phyloP scores from a whole-genome alignment of 1,140 invertebrate genomes.

The Monomorium pharaonis region DNA sequence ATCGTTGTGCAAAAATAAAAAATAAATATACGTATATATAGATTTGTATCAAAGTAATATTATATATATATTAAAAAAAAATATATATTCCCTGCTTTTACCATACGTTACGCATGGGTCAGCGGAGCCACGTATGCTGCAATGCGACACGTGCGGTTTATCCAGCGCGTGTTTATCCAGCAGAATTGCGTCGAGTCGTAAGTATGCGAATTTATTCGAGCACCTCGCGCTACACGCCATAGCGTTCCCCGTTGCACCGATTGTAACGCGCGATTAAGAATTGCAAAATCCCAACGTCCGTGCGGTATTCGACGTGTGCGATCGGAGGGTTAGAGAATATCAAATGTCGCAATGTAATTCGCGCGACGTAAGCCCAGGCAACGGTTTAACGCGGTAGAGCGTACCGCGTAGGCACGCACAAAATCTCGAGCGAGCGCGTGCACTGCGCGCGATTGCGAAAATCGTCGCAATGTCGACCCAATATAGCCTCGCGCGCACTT shows the following conservation, averaged over 20 bases:
- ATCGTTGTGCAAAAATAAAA: no score
- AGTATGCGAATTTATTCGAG: conserved; percentile 30
- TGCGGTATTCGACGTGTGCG: not conserved
- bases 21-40: no score
- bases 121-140: not conserved
- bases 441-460: conserved; percentile 58
- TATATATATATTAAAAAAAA: no score
- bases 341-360: conserved; percentile 17
- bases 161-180: conserved; percentile 22
- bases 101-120: not conserved
- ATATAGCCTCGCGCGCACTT: conserved; percentile 50
- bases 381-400: not conserved
- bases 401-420: conserved; percentile 4
- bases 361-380: not conserved
- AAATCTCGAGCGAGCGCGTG: conserved; percentile 54
- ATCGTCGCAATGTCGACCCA: conserved; percentile 58
- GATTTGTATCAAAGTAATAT: no score
- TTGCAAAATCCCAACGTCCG: conserved; percentile 42
- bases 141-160: not conserved
- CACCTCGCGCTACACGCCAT: conserved; percentile 1
- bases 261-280: conserved; percentile 36
- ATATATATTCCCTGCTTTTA: no score
- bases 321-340: not conserved
- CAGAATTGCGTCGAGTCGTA: conserved; percentile 41
- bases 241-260: conserved; percentile 9